These are phyloP conservation scores for Liolophura sinensis DNA, from an alignment of 1,140 invertebrate species.

Conservation along the genomic window DNA sequence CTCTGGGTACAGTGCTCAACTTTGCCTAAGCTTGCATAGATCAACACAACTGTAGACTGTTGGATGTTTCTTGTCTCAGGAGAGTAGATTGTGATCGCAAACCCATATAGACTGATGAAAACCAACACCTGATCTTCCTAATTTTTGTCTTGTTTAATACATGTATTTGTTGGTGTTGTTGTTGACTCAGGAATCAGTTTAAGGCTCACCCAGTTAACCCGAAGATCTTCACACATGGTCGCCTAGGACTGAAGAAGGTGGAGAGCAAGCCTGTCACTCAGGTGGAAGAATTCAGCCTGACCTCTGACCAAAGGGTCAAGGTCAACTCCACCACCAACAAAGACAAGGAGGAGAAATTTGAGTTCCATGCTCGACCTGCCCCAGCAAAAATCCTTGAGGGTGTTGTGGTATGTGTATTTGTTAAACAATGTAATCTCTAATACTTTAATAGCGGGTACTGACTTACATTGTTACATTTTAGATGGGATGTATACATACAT, in stretches of 20 bases:
- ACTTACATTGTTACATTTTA: no score
- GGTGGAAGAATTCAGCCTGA: constrained; percentile 41
- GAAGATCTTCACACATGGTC: constrained; percentile 41
- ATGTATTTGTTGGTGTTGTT: constrained; percentile 6
- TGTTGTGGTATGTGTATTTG: constrained; percentile 44
- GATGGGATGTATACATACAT: no score
- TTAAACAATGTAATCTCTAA: no score
- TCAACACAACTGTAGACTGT: no score
- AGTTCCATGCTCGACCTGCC: constrained; percentile 52
- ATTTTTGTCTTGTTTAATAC: no score
- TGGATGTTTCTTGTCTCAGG: no score
- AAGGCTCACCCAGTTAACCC: constrained; percentile 51
- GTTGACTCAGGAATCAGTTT: constrained; percentile 45
- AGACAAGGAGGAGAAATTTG: constrained; percentile 33
- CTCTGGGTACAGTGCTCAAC: no score
- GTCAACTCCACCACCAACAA: constrained; percentile 9
- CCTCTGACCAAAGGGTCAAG: constrained; percentile 18
- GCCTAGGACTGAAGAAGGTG: constrained; percentile 37
- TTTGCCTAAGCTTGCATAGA: no score
- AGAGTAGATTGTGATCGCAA: no score
- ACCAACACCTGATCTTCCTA: no score
- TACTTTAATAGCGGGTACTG: no score
- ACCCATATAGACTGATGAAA: no score
- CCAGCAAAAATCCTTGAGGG: constrained; percentile 49
- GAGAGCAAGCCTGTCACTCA: constrained; percentile 38